Evolutionary conservation across 2,797 vertebrate species (phyloP).

Genomic region (Pantherophis alleghaniensis): DNA sequence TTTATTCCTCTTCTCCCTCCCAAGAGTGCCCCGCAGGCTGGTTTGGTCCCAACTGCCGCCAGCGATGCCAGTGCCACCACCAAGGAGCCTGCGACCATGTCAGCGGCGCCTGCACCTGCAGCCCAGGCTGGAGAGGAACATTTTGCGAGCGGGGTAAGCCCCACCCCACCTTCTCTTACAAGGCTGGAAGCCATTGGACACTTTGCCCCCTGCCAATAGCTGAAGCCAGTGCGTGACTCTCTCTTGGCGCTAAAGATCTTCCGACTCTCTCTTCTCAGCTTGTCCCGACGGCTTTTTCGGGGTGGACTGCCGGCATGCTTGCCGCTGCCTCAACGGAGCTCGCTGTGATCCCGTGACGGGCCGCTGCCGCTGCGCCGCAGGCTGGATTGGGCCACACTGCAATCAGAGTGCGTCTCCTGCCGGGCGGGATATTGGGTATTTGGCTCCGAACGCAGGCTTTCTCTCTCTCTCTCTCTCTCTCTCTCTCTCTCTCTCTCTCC

Average conservation of each 20-base stretch:
- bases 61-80: conserved; percentile 86
- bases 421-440: too few relatives aligned
- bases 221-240: too few relatives aligned
- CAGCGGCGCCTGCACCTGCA: conserved; percentile 90
- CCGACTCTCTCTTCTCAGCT: conserved; percentile 66
- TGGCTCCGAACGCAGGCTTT: neutral
- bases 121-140: conserved; percentile 86
- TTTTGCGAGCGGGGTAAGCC: conserved; percentile 86
- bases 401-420: conserved; percentile 75
- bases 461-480: neutral
- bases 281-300: conserved; percentile 91
- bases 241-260: neutral
- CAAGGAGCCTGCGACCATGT: conserved; percentile 86
- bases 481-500: conserved; percentile 34
- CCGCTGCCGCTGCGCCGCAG: conserved; percentile 78
- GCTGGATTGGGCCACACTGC: conserved; percentile 82
- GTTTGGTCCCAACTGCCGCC: conserved; percentile 83
- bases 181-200: neutral
- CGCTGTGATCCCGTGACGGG: conserved; percentile 77
- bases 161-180: neutral
- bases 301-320: conserved; percentile 81
- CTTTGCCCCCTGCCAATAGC: neutral
- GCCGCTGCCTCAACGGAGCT: conserved; percentile 81
- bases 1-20: neutral
- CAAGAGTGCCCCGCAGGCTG: conserved; percentile 82